phyloP scores from a whole-genome alignment of 2,888 invertebrate species.

The Didymodactylos carnosus region DNA sequence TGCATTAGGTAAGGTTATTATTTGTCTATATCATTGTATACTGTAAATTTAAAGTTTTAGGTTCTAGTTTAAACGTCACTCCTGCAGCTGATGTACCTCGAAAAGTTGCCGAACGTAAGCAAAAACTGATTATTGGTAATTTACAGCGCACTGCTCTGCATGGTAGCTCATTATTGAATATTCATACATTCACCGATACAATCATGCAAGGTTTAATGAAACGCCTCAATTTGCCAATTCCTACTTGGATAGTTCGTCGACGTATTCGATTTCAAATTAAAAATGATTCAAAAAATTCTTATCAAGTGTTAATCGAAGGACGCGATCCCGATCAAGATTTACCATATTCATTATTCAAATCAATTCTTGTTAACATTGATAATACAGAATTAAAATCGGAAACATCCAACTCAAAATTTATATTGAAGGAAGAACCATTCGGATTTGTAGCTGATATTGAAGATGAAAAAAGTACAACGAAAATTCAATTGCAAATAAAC shows the following conservation, averaged over 20 bases:
- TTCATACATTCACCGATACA: not conserved
- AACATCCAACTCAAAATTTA: no score
- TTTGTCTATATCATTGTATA: no score
- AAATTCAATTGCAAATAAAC: not conserved
- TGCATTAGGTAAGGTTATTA: not conserved
- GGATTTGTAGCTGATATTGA: no score
- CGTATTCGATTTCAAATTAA: not conserved
- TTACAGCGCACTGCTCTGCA: not conserved
- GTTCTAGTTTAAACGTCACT: not conserved
- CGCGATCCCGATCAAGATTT: not conserved
- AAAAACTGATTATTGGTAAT: not conserved
- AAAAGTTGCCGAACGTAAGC: not conserved
- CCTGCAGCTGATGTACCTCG: not conserved
- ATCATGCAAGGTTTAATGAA: not conserved
- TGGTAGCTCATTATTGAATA: not conserved
- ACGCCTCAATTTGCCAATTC: not conserved
- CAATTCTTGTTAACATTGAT: not conserved
- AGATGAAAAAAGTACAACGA: no score
- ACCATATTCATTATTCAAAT: not conserved
- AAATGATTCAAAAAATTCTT: not conserved
- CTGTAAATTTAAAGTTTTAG: no score
- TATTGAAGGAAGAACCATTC: not conserved
- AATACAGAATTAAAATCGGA: not conserved
- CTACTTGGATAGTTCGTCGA: not conserved
- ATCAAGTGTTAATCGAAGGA: not conserved